Evolutionary conservation across 2,888 invertebrate species (phyloP).

Genomic region (Philopedon plagiatum): DNA sequence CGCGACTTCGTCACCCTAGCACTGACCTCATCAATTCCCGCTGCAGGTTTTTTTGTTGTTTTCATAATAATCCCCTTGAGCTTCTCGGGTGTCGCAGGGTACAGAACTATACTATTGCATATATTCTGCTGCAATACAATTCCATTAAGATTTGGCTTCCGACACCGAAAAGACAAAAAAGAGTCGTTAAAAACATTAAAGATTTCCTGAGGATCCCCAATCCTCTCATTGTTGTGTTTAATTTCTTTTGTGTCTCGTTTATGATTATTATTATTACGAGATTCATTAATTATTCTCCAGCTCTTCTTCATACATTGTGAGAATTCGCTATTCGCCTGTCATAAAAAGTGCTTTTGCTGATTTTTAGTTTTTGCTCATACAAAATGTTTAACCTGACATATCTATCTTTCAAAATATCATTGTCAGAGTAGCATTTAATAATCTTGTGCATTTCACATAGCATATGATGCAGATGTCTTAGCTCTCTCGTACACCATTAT

Average conservation of each 20-base stretch:
- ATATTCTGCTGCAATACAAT: background rate
- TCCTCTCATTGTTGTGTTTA: background rate
- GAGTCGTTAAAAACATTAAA: background rate
- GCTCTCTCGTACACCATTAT: background rate
- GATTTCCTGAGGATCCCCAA: background rate
- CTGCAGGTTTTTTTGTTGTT: background rate
- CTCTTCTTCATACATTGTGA: background rate
- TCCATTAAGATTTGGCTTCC: background rate
- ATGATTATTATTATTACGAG: background rate
- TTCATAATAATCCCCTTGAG: background rate
- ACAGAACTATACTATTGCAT: background rate
- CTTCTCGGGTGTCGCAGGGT: background rate
- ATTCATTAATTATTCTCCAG: constrained; percentile 7
- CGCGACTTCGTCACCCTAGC: background rate
- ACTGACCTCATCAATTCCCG: background rate
- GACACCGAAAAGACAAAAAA: background rate
- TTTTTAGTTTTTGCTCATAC: background rate
- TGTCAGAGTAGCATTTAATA: background rate
- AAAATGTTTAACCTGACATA: background rate
- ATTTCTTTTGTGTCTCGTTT: background rate
- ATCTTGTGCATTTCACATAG: constrained; percentile 1
- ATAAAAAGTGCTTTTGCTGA: background rate
- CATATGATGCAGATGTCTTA: background rate
- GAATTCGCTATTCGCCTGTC: background rate
- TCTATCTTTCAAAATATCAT: background rate